Percentiles rank a stretch among this genome's conserved stretches.
Evolutionary conservation across 2,113 vertebrate genomes (phyloP).

Genomic region (Coregonus clupeaformis): DNA sequence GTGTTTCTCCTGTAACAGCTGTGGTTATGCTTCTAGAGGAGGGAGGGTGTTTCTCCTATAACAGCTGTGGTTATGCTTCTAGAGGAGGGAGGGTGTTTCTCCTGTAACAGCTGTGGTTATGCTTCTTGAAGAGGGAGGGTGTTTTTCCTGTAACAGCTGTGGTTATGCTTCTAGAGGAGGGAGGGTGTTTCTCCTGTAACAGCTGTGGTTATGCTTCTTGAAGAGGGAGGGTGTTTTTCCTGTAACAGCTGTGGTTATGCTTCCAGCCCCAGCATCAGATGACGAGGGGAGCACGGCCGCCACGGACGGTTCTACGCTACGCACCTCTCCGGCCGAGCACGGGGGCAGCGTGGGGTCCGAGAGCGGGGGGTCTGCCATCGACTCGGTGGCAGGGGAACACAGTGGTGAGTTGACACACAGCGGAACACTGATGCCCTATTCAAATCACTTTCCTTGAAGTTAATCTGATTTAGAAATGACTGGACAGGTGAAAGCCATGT

Average conservation of each 20-base stretch:
- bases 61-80: constrained; percentile 62
- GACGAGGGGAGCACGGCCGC: constrained; percentile 98
- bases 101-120: constrained; percentile 67
- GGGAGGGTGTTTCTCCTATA: constrained; percentile 84
- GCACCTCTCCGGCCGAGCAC: constrained; percentile 96
- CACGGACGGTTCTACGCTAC: constrained; percentile 94
- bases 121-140: constrained; percentile 47
- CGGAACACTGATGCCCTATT: too few species aligned
- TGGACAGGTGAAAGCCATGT: too few species aligned
- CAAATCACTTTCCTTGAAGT: too few species aligned
- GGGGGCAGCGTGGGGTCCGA: constrained; percentile 97
- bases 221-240: constrained; percentile 77
- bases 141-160: constrained; percentile 77
- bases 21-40: constrained; percentile 94
- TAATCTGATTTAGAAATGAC: too few species aligned
- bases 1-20: constrained; percentile 96
- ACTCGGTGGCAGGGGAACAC: constrained; percentile 97
- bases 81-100: constrained; percentile 73
- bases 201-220: constrained; percentile 60
- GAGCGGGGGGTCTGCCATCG: constrained; percentile 95
- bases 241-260: constrained; percentile 96
- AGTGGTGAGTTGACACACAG: constrained; percentile 78
- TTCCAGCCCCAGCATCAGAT: constrained; percentile 98
- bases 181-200: constrained; percentile 78
- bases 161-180: constrained; percentile 53